A percentile compares a stretch with the other conserved stretches of the same genome.
phyloP scores from a whole-genome alignment of 2,888 invertebrate species.

The Deilephila elpenor region DNA sequence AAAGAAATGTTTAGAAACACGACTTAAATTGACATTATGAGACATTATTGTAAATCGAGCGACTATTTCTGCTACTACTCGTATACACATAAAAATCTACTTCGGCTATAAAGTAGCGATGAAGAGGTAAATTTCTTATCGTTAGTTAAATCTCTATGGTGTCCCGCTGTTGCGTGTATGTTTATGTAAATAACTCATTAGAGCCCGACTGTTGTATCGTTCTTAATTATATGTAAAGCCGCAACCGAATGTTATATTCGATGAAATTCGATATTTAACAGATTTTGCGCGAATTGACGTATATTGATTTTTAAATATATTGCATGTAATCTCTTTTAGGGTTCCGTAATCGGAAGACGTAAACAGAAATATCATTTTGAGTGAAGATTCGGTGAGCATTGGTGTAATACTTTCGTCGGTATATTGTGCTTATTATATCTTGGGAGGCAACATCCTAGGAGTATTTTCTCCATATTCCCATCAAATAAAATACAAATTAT shows the following conservation, averaged over 20 bases:
- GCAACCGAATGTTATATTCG: constrained; percentile 27
- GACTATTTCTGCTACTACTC: neutral
- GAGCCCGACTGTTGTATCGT: neutral
- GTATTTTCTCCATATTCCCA: no score
- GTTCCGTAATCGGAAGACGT: neutral
- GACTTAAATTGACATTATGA: no score
- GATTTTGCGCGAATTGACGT: neutral
- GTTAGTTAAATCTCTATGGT: constrained; percentile 13
- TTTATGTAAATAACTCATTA: constrained; percentile 18
- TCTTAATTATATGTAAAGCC: constrained; percentile 17
- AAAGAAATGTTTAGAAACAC: no score
- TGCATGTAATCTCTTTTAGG: neutral
- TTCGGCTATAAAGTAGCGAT: neutral
- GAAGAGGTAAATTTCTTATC: constrained; percentile 16
- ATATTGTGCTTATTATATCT: no score
- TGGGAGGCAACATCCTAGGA: no score
- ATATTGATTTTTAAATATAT: constrained; percentile 3
- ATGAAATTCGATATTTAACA: constrained; percentile 19
- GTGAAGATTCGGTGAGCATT: no score
- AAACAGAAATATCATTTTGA: neutral
- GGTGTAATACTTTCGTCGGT: no score
- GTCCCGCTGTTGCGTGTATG: constrained; percentile 5
- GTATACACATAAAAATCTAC: neutral
- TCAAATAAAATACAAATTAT: no score
- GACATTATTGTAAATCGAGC: neutral